phyloP scores from a whole-genome alignment of 1,140 invertebrate genomes.

The Gyrodactylus bullatarudis region DNA sequence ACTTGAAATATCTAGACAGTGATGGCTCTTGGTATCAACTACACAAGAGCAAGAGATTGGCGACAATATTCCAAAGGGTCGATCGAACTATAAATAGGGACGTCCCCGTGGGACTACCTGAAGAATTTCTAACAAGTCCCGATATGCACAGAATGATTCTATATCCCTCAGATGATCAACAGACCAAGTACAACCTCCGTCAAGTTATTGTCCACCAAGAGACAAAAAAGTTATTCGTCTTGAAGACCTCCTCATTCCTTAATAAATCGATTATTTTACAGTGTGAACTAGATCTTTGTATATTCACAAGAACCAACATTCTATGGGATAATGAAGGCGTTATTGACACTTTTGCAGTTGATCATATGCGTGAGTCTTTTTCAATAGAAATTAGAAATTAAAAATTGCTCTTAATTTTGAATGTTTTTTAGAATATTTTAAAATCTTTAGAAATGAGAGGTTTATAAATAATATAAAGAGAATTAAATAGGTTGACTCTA shows the following conservation, averaged over 20 bases:
- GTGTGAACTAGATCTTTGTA: neutral
- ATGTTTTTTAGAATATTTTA: no score
- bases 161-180: neutral
- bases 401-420: no score
- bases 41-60: neutral
- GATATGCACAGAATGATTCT: neutral
- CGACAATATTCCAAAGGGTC: neutral
- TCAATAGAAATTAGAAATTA: no score
- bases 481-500: no score
- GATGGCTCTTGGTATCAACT: neutral
- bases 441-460: no score
- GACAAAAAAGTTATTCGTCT: neutral
- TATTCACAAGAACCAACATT: no score
- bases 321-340: no score
- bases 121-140: neutral
- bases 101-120: neutral
- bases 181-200: neutral
- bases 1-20: neutral
- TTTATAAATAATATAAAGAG: no score
- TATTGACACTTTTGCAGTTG: no score
- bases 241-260: neutral
- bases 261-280: neutral
- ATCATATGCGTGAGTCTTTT: neutral
- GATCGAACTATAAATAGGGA: neutral
- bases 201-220: neutral